A percentile compares a stretch with the other conserved stretches of the same genome.
Conservation (phyloP, 2,113 vertebrate species). For the Bubo blakistoni region DNA sequence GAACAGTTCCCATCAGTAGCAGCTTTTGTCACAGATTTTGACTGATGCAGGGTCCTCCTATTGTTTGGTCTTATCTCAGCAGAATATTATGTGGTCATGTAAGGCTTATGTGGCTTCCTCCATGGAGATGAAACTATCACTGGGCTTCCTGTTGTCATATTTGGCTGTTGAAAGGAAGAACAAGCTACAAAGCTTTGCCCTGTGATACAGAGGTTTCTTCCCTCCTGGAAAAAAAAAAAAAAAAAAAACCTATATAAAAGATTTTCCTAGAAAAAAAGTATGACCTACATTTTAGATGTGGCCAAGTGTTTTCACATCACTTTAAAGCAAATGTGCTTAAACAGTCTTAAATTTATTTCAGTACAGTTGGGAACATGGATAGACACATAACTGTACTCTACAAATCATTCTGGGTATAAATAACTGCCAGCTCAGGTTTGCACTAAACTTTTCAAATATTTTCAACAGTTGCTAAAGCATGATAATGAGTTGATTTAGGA, state of each 20-base stretch:
- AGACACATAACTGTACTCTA: background rate
- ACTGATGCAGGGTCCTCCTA: background rate
- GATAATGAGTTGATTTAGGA: background rate
- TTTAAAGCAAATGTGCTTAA: background rate
- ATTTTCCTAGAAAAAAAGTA: background rate
- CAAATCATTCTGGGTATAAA: background rate
- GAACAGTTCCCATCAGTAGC: background rate
- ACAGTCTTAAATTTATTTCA: background rate
- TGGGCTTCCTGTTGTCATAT: background rate
- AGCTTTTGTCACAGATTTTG: background rate
- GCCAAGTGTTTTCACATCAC: background rate
- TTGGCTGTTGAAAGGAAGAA: background rate
- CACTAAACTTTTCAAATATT: background rate
- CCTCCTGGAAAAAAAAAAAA: background rate
- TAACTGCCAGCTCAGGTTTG: background rate
- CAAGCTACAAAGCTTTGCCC: background rate
- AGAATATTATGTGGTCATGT: background rate
- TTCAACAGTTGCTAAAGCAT: background rate
- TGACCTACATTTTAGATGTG: background rate
- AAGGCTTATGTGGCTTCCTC: background rate
- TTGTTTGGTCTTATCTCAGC: background rate
- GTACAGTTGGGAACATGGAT: background rate
- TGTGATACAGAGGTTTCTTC: background rate
- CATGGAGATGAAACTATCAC: background rate
- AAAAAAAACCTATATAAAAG: background rate